phyloP scores from a whole-genome alignment of 2,113 vertebrate species.

The Rhombomys opimus region DNA sequence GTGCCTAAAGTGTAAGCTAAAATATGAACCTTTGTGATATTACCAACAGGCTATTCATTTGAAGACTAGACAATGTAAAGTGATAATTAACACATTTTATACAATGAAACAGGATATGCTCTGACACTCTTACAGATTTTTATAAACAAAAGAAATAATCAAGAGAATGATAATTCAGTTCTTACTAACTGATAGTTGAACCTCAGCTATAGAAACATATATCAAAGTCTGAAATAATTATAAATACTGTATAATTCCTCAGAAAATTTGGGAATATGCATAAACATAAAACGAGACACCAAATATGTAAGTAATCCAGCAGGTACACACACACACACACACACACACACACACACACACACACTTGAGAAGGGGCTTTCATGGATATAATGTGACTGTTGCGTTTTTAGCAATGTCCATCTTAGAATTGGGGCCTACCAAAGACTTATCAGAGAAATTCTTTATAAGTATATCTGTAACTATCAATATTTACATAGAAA shows the following conservation, averaged over 20 bases:
- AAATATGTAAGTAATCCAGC: conserved; percentile 1
- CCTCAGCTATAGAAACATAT: neutral
- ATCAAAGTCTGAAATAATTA: conserved; percentile 19
- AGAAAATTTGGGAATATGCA: neutral
- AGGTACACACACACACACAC: neutral
- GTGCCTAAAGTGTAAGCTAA: conserved; percentile 26
- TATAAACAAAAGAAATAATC: neutral
- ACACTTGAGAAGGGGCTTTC: neutral
- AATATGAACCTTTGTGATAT: conserved; percentile 70
- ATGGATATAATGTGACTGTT: neutral
- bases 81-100: conserved; percentile 52
- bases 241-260: conserved; percentile 23
- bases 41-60: conserved; percentile 45
- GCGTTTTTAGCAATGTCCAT: neutral
- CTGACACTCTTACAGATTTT: conserved; percentile 14
- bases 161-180: neutral
- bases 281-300: neutral
- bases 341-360: neutral
- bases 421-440: neutral
- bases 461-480: neutral
- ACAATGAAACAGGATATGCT: conserved; percentile 43
- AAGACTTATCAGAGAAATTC: conserved; percentile 27
- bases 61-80: conserved; percentile 37
- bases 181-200: conserved; percentile 26
- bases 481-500: neutral